A percentile compares a stretch with the other conserved stretches of the same genome.
Conservation (phyloP, 2,797 vertebrate species). For the Xenops minutus region DNA sequence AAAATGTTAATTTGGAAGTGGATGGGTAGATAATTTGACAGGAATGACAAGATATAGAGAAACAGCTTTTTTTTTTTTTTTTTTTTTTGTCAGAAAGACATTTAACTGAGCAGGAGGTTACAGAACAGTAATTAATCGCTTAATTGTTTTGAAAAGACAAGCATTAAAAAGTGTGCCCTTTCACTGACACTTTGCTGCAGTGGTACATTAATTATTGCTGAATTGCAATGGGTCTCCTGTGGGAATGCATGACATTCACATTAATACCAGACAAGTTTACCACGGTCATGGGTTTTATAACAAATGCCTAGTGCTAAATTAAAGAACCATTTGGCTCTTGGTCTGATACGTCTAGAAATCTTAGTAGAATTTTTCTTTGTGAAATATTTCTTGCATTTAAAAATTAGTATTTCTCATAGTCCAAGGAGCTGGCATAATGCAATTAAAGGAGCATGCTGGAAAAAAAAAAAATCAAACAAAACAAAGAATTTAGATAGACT, state of each 20-base stretch:
- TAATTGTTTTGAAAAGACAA: slow-evolving; percentile 56
- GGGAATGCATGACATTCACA: not conserved
- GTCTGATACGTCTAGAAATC: not conserved
- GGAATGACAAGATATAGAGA: not conserved
- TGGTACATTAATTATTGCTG: slow-evolving; percentile 22
- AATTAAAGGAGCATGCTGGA: not conserved
- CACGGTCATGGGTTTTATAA: not conserved
- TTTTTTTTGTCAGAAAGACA: not conserved
- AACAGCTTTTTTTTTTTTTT: not conserved
- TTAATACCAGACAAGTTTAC: not conserved
- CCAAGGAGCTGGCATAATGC: not conserved
- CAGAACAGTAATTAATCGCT: slow-evolving; percentile 39
- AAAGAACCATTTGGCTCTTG: not conserved
- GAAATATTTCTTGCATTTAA: not conserved
- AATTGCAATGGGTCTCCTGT: not conserved
- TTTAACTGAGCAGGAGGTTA: slow-evolving; percentile 40
- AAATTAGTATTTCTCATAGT: not conserved
- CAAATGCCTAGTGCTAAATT: not conserved
- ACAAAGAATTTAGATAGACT: not conserved
- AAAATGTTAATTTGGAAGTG: not conserved
- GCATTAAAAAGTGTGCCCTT: slow-evolving; percentile 10
- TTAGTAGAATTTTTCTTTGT: not conserved
- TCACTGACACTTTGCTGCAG: not conserved
- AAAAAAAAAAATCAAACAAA: not conserved
- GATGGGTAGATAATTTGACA: not conserved